Percentiles rank a stretch among this genome's conserved stretches.
These are phyloP conservation scores for Halcyon chelicuti DNA, from an alignment of 2,797 vertebrate species.

Conservation along the genomic window DNA sequence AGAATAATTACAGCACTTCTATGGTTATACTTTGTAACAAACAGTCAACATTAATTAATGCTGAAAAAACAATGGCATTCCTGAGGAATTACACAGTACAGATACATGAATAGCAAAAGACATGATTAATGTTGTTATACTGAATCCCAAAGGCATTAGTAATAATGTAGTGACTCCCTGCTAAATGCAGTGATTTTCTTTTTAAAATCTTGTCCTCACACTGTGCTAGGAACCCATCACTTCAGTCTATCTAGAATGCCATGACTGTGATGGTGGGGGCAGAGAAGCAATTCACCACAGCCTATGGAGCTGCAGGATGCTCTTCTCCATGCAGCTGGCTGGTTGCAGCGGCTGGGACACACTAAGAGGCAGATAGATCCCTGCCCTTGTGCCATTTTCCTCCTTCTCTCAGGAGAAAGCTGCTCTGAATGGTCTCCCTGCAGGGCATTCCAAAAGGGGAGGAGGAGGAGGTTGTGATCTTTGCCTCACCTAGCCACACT, in stretches of 20 bases:
- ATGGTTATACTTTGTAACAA: constrained; percentile 71
- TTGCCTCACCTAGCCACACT: not conserved
- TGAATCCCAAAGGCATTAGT: constrained; percentile 67
- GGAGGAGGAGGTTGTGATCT: not conserved
- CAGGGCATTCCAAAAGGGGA: not conserved
- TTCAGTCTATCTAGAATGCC: not conserved
- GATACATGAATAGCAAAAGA: constrained; percentile 68
- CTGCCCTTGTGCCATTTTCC: not conserved
- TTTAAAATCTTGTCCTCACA: not conserved
- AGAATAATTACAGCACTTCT: constrained; percentile 66
- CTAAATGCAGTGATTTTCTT: constrained; percentile 38
- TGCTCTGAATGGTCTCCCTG: not conserved
- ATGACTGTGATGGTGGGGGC: not conserved
- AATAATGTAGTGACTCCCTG: constrained; percentile 58
- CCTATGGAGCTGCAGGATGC: not conserved
- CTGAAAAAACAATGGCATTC: constrained; percentile 75
- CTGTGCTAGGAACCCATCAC: not conserved
- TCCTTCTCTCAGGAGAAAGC: not conserved
- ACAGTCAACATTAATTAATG: constrained; percentile 74
- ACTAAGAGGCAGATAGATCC: not conserved
- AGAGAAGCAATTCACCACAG: not conserved
- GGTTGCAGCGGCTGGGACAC: not conserved
- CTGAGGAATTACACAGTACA: constrained; percentile 75
- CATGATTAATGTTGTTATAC: constrained; percentile 73
- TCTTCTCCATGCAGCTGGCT: not conserved